Base-by-base conservation (phyloP, 2,888 invertebrate genomes). In the Molorchus minor region DNA sequence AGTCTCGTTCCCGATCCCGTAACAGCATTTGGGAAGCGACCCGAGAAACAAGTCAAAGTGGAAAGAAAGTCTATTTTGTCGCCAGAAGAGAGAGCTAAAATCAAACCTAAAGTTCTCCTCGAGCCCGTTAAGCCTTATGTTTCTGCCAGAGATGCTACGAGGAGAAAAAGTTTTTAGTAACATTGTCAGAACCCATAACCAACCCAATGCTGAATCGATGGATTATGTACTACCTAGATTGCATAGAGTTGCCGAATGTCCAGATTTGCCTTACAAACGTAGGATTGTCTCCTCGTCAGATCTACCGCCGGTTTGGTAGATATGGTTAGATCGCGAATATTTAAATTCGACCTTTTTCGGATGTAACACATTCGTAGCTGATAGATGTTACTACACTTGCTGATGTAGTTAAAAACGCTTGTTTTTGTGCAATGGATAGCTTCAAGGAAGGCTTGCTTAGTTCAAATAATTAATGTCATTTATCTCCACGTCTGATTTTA, bases 1-100 rank as follows among this genome's bases (percentile, higher is more conserved):
- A 91, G 92, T 77, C 86, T 92, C 81, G 89, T 93, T 72, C 88
- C 92, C 70, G 91, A 92, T 79, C 93, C 93, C 67, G 87, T 92
- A 79, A 93, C 93, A 69, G 93, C 92, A 68, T 93, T 89, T 84
- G 93, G 93, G 47, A 87, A 87, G 64, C 86, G 87, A 58, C 77
- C 82, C 15, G 59, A 61, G 17, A 49, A 12, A 65, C 64, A 75
- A 21, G 54, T 69, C 58, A 65, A 65, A 73, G 67, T 71, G 25
- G 73, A 77, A 73, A 69, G 78, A 74, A 73, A 71, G 58, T 73
- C 81, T 71, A 81, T 85, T 71, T 80, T 86, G 69, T 83, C 84
- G 46, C 85, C 86, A 19, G 82, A 84, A 68, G 84, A 84, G 73
- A 81, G 84, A 68, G 88, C 87, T 71, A 85, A 85, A 78, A 89